phyloP scores from a whole-genome alignment of 2,113 vertebrate genomes.

The Falcunculus frontatus region DNA sequence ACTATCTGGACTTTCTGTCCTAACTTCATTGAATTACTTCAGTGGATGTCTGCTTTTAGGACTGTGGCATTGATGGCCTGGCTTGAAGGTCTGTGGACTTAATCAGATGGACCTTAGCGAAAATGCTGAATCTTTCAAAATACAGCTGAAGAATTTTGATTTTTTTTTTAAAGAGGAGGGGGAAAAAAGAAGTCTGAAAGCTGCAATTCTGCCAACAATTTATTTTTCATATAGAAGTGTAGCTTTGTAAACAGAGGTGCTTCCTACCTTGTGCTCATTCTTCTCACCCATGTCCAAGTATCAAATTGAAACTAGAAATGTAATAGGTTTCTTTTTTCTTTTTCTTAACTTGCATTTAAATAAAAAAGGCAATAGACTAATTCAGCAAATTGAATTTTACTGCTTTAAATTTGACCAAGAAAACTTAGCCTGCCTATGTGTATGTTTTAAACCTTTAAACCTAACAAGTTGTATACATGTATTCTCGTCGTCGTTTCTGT shows the following conservation, averaged over 20 bases:
- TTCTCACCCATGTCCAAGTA: not conserved
- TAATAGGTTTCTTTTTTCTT: not conserved
- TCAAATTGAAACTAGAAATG: not conserved
- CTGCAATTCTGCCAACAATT: not conserved
- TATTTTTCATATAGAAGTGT: not conserved
- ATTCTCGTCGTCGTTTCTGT: not conserved
- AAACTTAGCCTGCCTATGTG: not conserved
- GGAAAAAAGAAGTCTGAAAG: not conserved
- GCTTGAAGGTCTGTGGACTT: not conserved
- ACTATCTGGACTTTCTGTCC: not conserved
- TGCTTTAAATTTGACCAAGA: not conserved
- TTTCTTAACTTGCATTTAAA: not conserved
- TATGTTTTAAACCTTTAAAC: not conserved
- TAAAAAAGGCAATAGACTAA: not conserved
- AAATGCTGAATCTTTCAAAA: not conserved
- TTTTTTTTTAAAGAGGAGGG: not conserved
- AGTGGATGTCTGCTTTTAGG: not conserved
- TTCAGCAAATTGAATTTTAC: not conserved
- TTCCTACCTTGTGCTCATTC: not conserved
- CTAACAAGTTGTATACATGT: not conserved
- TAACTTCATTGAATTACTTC: not conserved
- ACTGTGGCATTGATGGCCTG: not conserved
- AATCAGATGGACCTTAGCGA: not conserved
- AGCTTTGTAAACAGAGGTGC: not conserved
- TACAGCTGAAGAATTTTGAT: not conserved